phyloP scores from a whole-genome alignment of 2,888 invertebrate genomes.

The Aporophyla nigra region DNA sequence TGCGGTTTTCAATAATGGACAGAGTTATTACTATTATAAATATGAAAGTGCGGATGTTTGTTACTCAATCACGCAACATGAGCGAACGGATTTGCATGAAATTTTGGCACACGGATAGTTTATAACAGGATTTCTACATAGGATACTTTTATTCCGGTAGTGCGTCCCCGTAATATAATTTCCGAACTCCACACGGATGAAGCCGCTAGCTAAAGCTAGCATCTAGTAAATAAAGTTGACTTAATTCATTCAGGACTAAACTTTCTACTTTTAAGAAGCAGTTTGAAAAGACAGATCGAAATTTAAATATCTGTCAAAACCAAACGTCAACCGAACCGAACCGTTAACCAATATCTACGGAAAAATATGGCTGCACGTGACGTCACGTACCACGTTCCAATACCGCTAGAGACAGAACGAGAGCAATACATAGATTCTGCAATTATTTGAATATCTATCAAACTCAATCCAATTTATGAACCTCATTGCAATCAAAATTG shows the following conservation, averaged over 20 bases:
- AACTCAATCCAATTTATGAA: slow-evolving; percentile 27
- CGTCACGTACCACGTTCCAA: slow-evolving; percentile 31
- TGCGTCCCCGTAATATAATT: no score
- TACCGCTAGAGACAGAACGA: slow-evolving; percentile 18
- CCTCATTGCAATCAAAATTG: no score
- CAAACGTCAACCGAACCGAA: slow-evolving; percentile 6
- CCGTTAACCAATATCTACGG: slow-evolving; percentile 18
- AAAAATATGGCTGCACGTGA: slow-evolving; percentile 39
- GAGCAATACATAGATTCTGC: slow-evolving; percentile 27
- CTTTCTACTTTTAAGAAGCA: neutral
- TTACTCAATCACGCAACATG: no score
- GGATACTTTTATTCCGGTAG: no score
- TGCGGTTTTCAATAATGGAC: no score
- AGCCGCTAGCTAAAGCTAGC: no score
- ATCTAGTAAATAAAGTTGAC: neutral
- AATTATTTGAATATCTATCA: slow-evolving; percentile 34
- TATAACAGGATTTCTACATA: no score
- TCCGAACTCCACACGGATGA: no score
- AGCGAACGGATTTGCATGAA: no score
- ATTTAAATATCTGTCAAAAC: slow-evolving; percentile 46
- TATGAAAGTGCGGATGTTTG: no score
- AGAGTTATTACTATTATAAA: no score
- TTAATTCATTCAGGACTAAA: neutral
- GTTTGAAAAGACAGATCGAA: neutral
- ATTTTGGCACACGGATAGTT: no score